A percentile compares a stretch with the other conserved stretches of the same genome.
Evolutionary conservation across 2,888 invertebrate species (phyloP).

Genomic region (Dolichomitus sp.): DNA sequence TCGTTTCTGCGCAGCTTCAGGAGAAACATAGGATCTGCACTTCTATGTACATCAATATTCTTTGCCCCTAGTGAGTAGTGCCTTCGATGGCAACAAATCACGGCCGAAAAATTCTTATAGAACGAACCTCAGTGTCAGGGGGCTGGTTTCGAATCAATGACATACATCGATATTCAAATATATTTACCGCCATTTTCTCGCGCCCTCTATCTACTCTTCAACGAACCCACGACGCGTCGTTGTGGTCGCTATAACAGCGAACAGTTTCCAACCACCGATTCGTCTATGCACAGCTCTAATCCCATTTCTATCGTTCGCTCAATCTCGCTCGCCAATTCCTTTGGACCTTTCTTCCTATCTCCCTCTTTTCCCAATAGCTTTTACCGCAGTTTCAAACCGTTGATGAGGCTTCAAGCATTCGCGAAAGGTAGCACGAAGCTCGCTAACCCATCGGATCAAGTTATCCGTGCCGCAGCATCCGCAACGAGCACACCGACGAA

Average conservation of each 20-base stretch:
- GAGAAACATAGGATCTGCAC: too few relatives aligned
- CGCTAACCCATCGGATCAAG: constrained; percentile 21
- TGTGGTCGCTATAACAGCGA: not conserved
- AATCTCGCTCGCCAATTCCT: not conserved
- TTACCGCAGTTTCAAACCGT: constrained; percentile 4
- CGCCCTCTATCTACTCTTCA: constrained; percentile 48
- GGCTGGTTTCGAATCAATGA: too few relatives aligned
- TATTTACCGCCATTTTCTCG: constrained; percentile 26
- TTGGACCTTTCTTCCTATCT: not conserved
- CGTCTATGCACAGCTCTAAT: not conserved
- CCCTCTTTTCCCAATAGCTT: not conserved
- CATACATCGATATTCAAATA: too few relatives aligned
- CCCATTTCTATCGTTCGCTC: not conserved
- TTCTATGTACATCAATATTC: too few relatives aligned
- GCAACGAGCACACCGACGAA: constrained; percentile 1
- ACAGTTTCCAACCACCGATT: not conserved
- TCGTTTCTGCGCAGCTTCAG: too few relatives aligned
- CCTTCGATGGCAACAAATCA: too few relatives aligned
- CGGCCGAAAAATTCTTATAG: too few relatives aligned
- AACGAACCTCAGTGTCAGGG: too few relatives aligned
- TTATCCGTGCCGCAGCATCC: constrained; percentile 35
- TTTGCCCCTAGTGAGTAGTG: too few relatives aligned
- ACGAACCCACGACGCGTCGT: constrained; percentile 3
- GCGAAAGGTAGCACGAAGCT: constrained; percentile 4
- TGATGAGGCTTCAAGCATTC: not conserved